These are phyloP conservation scores for Cinclus cinclus DNA, from an alignment of 2,113 vertebrate genomes.

Conservation along the genomic window DNA sequence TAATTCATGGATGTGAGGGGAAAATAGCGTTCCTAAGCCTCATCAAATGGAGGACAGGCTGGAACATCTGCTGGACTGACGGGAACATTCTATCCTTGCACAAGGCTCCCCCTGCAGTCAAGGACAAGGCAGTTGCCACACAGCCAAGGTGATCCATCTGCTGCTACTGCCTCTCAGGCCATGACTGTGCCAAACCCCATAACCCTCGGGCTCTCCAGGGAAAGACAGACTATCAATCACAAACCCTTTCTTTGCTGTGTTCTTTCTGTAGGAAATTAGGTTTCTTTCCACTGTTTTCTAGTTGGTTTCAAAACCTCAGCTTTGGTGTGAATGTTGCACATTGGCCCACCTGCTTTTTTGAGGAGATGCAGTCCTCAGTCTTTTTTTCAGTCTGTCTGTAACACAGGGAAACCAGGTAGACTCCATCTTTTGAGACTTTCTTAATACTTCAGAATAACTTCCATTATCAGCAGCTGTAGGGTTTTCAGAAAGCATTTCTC, in stretches of 20 bases:
- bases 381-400: neutral
- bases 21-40: neutral
- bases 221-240: neutral
- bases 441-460: neutral
- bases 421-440: neutral
- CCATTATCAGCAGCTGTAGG: neutral
- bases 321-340: neutral
- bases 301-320: neutral
- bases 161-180: neutral
- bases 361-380: neutral
- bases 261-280: neutral
- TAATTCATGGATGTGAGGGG: neutral
- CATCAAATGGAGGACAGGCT: neutral
- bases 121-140: slow-evolving; percentile 20
- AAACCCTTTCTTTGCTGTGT: neutral
- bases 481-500: neutral
- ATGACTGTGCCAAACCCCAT: fast-evolving
- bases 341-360: neutral
- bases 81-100: slow-evolving; percentile 17
- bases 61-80: neutral
- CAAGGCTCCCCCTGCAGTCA: slow-evolving; percentile 32
- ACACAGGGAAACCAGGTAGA: neutral
- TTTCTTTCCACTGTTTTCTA: neutral
- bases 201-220: neutral
- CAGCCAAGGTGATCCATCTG: neutral